Base-by-base conservation (phyloP, 64 coral and sea anemone species). In the Stylophora pistillata region DNA sequence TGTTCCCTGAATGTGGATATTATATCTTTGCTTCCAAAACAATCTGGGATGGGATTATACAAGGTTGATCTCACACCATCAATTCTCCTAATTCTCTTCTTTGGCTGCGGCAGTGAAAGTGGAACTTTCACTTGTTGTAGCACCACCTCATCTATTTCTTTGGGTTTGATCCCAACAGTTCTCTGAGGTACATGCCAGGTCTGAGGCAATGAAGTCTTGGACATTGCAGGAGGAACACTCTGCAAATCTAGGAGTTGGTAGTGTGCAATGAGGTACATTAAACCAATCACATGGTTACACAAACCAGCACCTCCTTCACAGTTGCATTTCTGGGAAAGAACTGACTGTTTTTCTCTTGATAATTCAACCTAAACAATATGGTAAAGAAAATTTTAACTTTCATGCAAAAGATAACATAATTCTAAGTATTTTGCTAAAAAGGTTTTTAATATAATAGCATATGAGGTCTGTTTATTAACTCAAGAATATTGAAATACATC, bases 111-210 rank as follows among this genome's bases (percentile, higher is more conserved):
- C 21, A 15, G 1, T 60, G 18, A 56, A 32, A 41, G 20, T 10
- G 55, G n/a, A 21, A 31, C 15, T 55, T 61, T 58, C 10, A 78
- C 20, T 27, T 89, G 28, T 76, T 89, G 74, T 34, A 78, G 16
- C 11, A 34, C 13, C 32, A 88, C 29, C 26, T 76, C 72, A 6
- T 74, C 31, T 20, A 74, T 55, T 55, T 53, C 64, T 12, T 68
- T 27, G 20, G 52, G 54, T 55, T 71, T 26, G 21, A 87, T 71
- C 20, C 85, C 82, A 2, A 7, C 6, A 25, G 69, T 23, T 87
- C 85, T 71, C 27, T 53, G 16, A 28, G 85, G 82, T 52, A 86
- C 82, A 86, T 72, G 56, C 82, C 82, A 86, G 15, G 82, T 57
- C 14, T 57, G 56, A 9, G 56, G 56, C 14, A 57, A 57, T 9